Base-by-base conservation (phyloP, 2,113 vertebrate species). In the Lophochroa leadbeateri region DNA sequence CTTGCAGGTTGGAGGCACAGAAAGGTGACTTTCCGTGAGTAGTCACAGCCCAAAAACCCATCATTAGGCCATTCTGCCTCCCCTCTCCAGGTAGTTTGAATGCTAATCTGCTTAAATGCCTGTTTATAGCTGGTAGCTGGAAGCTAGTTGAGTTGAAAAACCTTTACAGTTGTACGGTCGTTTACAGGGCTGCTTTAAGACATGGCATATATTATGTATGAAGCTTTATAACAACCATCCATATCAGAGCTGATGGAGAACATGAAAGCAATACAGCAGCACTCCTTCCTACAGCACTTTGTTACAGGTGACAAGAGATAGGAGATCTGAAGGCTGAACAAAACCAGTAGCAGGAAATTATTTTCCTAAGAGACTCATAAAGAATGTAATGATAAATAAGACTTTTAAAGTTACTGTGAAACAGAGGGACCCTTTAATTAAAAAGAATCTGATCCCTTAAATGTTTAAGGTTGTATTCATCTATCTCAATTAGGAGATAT, bases 81-180 rank as follows among this genome's bases (percentile, higher is more conserved):
- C 41, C 58, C 86, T 70, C 76, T 74, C 71, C 79, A n/a, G 77
- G 86, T 91, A 94, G 84, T 89, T 92, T 46, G 79, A 76, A 82
- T 79, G 87, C 81, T 96, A 90, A 94, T 92, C 87, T 96, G 44
- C 74, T 92, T 87, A 95, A 97, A 93, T 65, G 52, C 41, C 44
- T 94, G 87, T 95, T 92, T 68, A 89, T 44, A 87, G 89, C 78
- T 44, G 81, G 60, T 89, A 49, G 86, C 91, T 91, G 7, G 37
- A 79, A 84, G 91, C 77, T 82, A 76, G 55, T 46, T n/a, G 79
- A 90, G 88, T 89, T 79, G 68, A 88, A 92, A 65, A 94, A 95
- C 58, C 78, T 96, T 86, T 85, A 49, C 80, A 83, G 82, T 63
- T 77, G 35, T 77, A 44, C 79, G 86, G 79, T 50, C n/a, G 0